Base-by-base conservation (phyloP, 2,888 invertebrate species). In the Galeruca laticollis region DNA sequence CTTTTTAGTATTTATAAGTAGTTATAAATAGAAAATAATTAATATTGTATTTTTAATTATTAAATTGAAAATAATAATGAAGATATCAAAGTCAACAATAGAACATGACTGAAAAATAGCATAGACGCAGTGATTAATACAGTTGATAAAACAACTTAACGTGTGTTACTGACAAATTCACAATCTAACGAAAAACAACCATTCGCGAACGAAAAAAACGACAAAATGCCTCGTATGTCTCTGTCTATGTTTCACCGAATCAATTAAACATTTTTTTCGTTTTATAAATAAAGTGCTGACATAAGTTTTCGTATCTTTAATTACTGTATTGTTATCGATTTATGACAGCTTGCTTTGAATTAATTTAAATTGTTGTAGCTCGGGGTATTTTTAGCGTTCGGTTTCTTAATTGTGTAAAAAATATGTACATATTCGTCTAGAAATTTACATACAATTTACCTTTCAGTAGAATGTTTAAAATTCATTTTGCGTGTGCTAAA, bases 241-340 rank as follows among this genome's bases (percentile, higher is more conserved):
- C 35, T 49, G 66, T 66, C 66, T 37, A 59, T 66, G 37, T 60
- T 15, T 57, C 65, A 51, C 20, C 49, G 49, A 20, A 31, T 10
- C 47, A 18, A 54, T 40, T 40, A 43, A 63, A 40, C 21, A 21
- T 52, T 56, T 35, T 3, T 13, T n/a, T 31, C 9, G 26, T 15
- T 54, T 18, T 40, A 66, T 66, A 66, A 66, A 66, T 66, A 60
- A 51, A 60, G 33, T 51, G 65, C 49, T 65, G 57, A 65, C 57
- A 57, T 65, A 57, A 60, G 49, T 66, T 65, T 66, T 66, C 20
- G 40, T 47, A 64, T 57, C 43, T 51, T 66, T 60, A 59, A 66
- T 65, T 65, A 49, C 49, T 59, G 33, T 10, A 47, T 60, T 59
- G 59, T 66, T 59, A 40, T 51, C 49, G 59, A 59, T 66, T 57